Evolutionary conservation across 2,113 vertebrate species (phyloP).

Genomic region (Pedetes capensis): DNA sequence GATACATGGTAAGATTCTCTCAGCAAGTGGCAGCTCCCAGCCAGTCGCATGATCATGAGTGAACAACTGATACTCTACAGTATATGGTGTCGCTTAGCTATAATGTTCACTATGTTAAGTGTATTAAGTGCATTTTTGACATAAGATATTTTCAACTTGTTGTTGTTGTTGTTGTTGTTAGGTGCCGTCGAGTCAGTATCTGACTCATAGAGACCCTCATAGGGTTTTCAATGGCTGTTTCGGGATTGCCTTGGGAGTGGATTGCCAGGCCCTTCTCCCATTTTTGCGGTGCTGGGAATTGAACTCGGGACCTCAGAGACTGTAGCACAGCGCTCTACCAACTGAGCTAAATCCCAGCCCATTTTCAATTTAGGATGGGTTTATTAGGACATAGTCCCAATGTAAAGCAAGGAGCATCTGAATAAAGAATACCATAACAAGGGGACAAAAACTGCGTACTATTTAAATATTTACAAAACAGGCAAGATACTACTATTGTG

Average conservation of each 20-base stretch:
- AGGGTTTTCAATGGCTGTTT: too few relatives aligned
- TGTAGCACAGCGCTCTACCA: too few relatives aligned
- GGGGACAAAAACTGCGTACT: not conserved
- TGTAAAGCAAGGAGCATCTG: not conserved
- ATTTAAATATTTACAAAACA: constrained; percentile 26
- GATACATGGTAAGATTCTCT: not conserved
- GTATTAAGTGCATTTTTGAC: not conserved
- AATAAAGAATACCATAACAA: not conserved
- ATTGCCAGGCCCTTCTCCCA: too few relatives aligned
- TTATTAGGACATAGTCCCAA: not conserved
- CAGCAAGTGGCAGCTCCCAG: not conserved
- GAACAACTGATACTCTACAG: not conserved
- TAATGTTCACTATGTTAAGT: too few relatives aligned
- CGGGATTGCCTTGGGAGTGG: too few relatives aligned
- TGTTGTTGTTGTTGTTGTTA: too few relatives aligned
- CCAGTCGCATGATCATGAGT: not conserved
- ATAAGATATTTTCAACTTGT: not conserved
- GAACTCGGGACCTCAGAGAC: too few relatives aligned
- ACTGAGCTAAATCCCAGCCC: too few relatives aligned
- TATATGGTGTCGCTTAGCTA: not conserved
- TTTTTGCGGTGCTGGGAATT: too few relatives aligned
- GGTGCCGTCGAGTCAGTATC: too few relatives aligned
- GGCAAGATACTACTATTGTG: not conserved
- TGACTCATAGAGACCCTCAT: too few relatives aligned
- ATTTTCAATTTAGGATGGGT: not conserved